A percentile compares a stretch with the other conserved stretches of the same genome.
Conservation (phyloP, 2,888 invertebrate species). For the Euplexia lucipara region DNA sequence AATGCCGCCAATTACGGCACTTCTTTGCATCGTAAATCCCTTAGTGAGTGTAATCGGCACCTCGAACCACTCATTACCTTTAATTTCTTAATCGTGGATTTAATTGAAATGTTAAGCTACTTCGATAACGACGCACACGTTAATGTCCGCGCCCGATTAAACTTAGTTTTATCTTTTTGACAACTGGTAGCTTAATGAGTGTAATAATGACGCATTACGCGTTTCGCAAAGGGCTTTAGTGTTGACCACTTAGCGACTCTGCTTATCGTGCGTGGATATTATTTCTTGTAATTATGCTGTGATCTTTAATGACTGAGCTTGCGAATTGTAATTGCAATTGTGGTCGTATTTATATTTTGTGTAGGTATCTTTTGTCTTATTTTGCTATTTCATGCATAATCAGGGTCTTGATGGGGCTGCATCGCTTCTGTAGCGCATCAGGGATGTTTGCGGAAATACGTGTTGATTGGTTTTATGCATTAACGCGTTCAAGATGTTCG, state of each 20-base stretch:
- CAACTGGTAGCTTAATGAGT: conserved; percentile 71
- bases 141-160: conserved; percentile 79
- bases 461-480: no score
- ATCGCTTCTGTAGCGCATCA: no score
- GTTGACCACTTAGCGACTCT: conserved; percentile 52
- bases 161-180: conserved; percentile 73
- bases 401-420: background rate
- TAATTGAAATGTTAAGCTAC: conserved; percentile 88
- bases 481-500: no score
- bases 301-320: conserved; percentile 48
- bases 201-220: conserved; percentile 67
- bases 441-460: no score
- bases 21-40: conserved; percentile 75
- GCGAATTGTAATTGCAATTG: conserved; percentile 41
- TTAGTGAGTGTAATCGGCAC: conserved; percentile 77
- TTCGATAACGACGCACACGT: conserved; percentile 79
- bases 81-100: conserved; percentile 86
- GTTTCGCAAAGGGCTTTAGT: conserved; percentile 56
- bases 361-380: background rate
- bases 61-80: conserved; percentile 81
- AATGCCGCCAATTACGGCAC: conserved; percentile 77
- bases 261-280: conserved; percentile 52
- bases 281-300: conserved; percentile 56
- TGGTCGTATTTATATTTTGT: conserved; percentile 1
- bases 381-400: background rate